Base-by-base conservation (phyloP, 2,797 vertebrate genomes). In the Spizella passerina region DNA sequence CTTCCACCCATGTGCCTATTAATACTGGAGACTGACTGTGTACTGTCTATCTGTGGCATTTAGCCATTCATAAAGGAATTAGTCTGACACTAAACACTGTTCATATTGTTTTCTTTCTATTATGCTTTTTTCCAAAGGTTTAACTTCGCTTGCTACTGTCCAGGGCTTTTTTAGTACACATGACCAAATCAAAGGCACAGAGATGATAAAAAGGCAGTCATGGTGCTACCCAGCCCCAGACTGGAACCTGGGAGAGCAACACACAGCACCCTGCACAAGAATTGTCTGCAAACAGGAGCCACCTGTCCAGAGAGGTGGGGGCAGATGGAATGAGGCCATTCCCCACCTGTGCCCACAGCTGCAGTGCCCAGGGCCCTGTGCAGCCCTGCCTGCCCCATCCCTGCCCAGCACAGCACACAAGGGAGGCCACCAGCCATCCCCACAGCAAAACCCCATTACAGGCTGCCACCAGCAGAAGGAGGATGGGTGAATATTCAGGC, bases 311-410 rank as follows among this genome's bases (percentile, higher is more conserved):
- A 77, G 32, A n/a, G 47, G 18, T 1, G 7, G 23, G 26, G 64
- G 4, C 27, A 66, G 41, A 19, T 14, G 22, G 14, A 22, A 7
- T 0, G 10, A 29, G n/a, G 34, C 12, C 0, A 0, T 23, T 55
- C 21, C 18, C 70, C 49, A 64, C 24, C 12, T 3, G 12, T 23
- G 18, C 22, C 73, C 53, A 66, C 20, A 49, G 70, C 44, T 21
- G 18, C 5, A 19, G 9, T 17, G 44, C 41, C 29, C 49, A 15
- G 43, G 9, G 39, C 20, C 34, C 72, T 16, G 7, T 1, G 2
- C 21, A 49, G 38, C 53, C 34, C 64, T 55, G 32, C 21, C 56
- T 16, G 55, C 34, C 39, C 46, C 9, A 23, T 4, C 59, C 57
- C 27, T n/a, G 32, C 26, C 29, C 4, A 29, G 59, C 57, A 21